Base-by-base conservation (phyloP, 2,113 vertebrate genomes). In the Rutilus rutilus region DNA sequence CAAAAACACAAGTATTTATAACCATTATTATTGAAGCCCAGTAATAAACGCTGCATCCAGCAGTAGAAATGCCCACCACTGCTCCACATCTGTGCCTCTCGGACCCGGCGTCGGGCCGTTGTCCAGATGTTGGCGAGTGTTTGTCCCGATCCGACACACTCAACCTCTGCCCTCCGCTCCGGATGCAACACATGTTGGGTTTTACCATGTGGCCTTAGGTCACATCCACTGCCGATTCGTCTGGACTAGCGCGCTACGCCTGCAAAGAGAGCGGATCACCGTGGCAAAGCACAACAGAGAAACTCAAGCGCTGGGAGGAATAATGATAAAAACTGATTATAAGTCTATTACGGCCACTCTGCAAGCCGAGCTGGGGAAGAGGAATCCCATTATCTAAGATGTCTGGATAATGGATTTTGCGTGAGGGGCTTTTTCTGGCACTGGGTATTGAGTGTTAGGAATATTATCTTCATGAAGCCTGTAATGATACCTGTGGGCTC, bases 291-390 rank as follows among this genome's bases (percentile, higher is more conserved):
- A 9, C 78, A 84, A 54, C 65, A 30, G 85, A 89, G 76, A 83
- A 52, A 21, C 54, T 86, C 76, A 50, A 83, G 88, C 85, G 59
- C 47, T 19, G 73, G 86, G 86, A 86, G 79, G 86, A 84, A 85
- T 88, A 86, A 89, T 88, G 86, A 88, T 85, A 62, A 82, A 84
- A 79, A 47, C 79, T 88, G 87, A 91, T 91, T 90, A 90, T 90
- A 88, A 90, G 87, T 88, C 89, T 90, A 90, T 91, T 90, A 90
- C 77, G 85, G 85, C 87, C 89, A 89, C 88, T 91, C 89, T 88
- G 84, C 50, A 75, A 74, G 83, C 82, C 5, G 47, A 60, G 69
- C 54, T 27, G 78, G 62, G 60, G 78, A 73, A 39, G 78, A 65
- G 52, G 86, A 89, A 91, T 89, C 85, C 88, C 84, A 89, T 88